Evolutionary conservation across 2,797 vertebrate genomes (phyloP).

Genomic region (Esox masquinongy): DNA sequence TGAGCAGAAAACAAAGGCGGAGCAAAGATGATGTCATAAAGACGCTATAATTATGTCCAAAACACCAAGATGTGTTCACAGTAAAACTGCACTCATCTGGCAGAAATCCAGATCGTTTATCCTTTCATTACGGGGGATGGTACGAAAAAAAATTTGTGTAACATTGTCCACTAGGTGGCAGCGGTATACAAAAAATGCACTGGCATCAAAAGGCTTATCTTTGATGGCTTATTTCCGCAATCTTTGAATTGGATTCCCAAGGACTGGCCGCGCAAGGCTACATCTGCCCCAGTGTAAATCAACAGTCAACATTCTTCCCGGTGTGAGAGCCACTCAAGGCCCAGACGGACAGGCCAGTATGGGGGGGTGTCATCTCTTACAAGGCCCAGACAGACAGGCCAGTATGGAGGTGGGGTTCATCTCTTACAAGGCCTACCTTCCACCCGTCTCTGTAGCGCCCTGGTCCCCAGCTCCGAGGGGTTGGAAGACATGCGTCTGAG

Average conservation of each 20-base stretch:
- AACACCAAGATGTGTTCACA: too few species aligned
- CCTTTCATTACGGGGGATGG: not conserved
- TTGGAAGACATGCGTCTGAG: slow-evolving; percentile 76
- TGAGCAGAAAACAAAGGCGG: slow-evolving; percentile 1
- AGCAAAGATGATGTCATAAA: not conserved
- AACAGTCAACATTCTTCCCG: too few species aligned
- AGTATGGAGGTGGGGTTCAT: not conserved
- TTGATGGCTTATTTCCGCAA: too few species aligned
- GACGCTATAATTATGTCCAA: too few species aligned
- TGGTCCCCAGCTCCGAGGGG: slow-evolving; percentile 74
- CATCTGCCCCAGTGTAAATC: too few species aligned
- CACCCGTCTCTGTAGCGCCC: slow-evolving; percentile 78
- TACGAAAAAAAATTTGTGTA: not conserved
- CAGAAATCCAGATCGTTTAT: not conserved
- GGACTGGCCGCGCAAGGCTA: too few species aligned
- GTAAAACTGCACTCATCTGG: too few species aligned
- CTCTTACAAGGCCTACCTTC: slow-evolving; percentile 77
- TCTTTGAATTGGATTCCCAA: too few species aligned
- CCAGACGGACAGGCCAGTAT: not conserved
- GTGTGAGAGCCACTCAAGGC: too few species aligned
- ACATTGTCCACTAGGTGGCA: not conserved
- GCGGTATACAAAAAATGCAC: not conserved
- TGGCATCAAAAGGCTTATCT: not conserved
- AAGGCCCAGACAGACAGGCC: not conserved
- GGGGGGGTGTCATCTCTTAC: not conserved